phyloP scores from a whole-genome alignment of 2,113 vertebrate genomes.

The Nasalis larvatus region DNA sequence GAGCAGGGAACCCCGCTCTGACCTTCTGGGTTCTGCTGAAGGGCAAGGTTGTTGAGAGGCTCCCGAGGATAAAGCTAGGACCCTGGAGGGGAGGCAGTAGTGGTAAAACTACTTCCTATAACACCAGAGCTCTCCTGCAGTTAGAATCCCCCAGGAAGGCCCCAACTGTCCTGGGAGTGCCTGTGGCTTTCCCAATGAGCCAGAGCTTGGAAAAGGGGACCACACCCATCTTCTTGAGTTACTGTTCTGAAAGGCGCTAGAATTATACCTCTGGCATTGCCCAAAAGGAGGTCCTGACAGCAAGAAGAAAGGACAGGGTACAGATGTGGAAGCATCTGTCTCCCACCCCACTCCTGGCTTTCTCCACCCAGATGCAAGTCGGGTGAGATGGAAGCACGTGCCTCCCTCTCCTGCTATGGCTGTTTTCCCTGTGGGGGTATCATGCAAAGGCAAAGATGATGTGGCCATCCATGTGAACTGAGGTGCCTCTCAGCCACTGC shows the following conservation, averaged over 20 bases:
- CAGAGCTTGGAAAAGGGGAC: not conserved
- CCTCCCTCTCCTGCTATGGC: not conserved
- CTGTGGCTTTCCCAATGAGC: not conserved
- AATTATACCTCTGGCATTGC: not conserved
- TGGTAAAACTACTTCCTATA: not conserved
- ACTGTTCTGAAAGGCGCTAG: not conserved
- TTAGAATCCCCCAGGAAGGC: not conserved
- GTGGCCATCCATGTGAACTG: not conserved
- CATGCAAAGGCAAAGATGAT: not conserved
- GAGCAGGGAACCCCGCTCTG: not conserved
- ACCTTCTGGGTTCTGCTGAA: not conserved
- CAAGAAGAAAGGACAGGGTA: not conserved
- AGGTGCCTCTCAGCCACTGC: not conserved
- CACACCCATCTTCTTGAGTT: not conserved
- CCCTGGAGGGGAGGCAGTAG: not conserved
- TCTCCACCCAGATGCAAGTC: not conserved
- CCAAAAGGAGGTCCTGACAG: not conserved
- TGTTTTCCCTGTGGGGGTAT: not conserved
- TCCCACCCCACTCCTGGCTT: not conserved
- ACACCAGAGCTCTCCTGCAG: not conserved
- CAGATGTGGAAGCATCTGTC: not conserved
- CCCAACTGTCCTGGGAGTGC: not conserved
- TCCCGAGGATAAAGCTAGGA: not conserved
- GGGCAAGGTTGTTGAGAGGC: not conserved
- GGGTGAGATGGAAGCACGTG: not conserved